Percentiles rank a stretch among this genome's conserved stretches.
Conservation (phyloP, 2,888 invertebrate genomes). For the Hyposoter didymator region DNA sequence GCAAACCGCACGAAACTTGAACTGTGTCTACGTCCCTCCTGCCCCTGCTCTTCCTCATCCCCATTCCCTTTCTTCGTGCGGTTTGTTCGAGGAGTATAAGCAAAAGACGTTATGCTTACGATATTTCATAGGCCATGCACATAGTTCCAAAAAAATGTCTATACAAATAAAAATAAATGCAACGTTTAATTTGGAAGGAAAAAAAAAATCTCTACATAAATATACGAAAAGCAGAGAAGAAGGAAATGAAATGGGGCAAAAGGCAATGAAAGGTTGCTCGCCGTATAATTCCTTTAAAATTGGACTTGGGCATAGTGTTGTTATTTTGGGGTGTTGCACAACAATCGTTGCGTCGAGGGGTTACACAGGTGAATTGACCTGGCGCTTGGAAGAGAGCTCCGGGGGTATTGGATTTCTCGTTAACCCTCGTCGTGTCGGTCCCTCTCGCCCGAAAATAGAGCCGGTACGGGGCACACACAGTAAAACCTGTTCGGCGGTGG, state of each 20-base stretch:
- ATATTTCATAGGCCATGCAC: slow-evolving; percentile 10
- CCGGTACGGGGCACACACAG: neutral
- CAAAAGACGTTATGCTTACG: slow-evolving; percentile 14
- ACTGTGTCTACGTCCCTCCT: slow-evolving; percentile 38
- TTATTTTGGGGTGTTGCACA: slow-evolving; percentile 15
- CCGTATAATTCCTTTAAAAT: neutral
- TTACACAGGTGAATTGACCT: slow-evolving; percentile 12
- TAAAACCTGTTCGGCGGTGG: neutral
- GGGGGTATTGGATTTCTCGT: slow-evolving; percentile 36
- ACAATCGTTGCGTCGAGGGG: slow-evolving; percentile 11
- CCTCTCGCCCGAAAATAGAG: slow-evolving; percentile 9
- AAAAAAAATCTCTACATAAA: neutral
- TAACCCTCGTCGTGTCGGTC: slow-evolving; percentile 14
- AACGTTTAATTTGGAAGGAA: neutral
- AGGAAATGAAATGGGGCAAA: neutral
- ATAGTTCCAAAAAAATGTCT: neutral
- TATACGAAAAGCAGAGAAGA: neutral
- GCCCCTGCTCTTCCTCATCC: slow-evolving; percentile 19
- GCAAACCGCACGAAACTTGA: slow-evolving; percentile 68
- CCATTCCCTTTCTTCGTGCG: neutral
- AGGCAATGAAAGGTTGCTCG: neutral
- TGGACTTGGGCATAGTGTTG: neutral
- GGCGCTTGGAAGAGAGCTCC: slow-evolving; percentile 2
- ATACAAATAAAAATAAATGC: neutral
- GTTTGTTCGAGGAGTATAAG: slow-evolving; percentile 6